These are phyloP conservation scores for Chloroceryle inda DNA, from an alignment of 2,797 vertebrate species.

Conservation along the genomic window DNA sequence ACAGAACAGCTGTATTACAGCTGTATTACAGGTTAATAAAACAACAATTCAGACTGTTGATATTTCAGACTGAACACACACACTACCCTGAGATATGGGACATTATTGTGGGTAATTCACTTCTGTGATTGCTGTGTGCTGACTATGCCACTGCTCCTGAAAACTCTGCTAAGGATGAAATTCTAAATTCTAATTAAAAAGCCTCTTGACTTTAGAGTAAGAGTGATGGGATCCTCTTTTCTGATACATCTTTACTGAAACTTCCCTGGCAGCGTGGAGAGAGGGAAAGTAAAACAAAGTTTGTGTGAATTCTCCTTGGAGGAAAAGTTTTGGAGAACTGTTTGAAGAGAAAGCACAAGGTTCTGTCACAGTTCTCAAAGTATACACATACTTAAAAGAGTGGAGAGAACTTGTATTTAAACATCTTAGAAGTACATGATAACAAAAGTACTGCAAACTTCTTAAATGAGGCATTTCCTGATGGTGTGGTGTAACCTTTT, in stretches of 20 bases:
- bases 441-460: not conserved
- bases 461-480: not conserved
- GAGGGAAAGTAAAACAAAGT: not conserved
- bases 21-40: not conserved
- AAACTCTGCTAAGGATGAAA: not conserved
- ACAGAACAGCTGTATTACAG: not conserved
- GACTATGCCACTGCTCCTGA: not conserved
- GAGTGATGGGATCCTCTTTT: not conserved
- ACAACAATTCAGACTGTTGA: not conserved
- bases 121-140: not conserved
- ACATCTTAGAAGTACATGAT: not conserved
- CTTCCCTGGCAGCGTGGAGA: not conserved
- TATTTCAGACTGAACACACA: not conserved
- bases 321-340: not conserved
- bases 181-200: not conserved
- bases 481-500: not conserved
- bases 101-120: not conserved
- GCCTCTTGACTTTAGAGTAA: not conserved
- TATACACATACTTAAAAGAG: not conserved
- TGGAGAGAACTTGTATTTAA: not conserved
- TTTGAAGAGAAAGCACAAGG: not conserved
- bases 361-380: not conserved
- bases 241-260: not conserved
- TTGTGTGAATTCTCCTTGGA: not conserved
- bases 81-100: not conserved